A percentile compares a stretch with the other conserved stretches of the same genome.
These are phyloP conservation scores for Acrocephalus scirpaceus DNA, from an alignment of 2,797 vertebrate species.

Conservation along the genomic window DNA sequence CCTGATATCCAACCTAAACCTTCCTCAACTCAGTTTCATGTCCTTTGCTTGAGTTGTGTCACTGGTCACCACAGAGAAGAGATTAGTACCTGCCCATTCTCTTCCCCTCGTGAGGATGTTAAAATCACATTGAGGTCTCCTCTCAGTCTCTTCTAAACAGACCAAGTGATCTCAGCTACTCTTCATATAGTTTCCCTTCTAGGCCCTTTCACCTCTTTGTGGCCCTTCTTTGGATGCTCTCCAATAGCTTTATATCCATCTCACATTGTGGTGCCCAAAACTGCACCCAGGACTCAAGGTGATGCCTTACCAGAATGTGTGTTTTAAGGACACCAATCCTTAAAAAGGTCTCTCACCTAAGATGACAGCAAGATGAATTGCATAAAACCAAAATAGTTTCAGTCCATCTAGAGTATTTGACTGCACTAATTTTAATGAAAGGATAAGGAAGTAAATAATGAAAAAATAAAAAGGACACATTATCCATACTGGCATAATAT, in stretches of 20 bases:
- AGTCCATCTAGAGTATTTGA: neutral
- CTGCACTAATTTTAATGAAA: neutral
- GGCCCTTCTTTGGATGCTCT: neutral
- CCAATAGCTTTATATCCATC: neutral
- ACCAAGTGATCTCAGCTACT: neutral
- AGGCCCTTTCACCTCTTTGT: neutral
- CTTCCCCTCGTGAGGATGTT: neutral
- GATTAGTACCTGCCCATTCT: neutral
- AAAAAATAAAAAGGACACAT: neutral
- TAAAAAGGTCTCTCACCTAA: neutral
- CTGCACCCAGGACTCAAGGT: neutral
- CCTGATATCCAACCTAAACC: neutral
- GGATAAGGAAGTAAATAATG: neutral
- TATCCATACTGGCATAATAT: neutral
- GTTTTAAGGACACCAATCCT: rapidly evolving
- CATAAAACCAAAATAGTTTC: neutral
- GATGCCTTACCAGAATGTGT: neutral
- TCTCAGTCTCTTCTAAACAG: neutral
- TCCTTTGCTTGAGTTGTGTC: neutral
- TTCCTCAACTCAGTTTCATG: neutral
- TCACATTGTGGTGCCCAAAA: neutral
- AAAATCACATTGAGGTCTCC: neutral
- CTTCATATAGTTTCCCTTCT: neutral
- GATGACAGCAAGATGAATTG: neutral
- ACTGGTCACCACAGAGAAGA: neutral